phyloP scores from a whole-genome alignment of 2,113 vertebrate genomes.

The Carettochelys insculpta region DNA sequence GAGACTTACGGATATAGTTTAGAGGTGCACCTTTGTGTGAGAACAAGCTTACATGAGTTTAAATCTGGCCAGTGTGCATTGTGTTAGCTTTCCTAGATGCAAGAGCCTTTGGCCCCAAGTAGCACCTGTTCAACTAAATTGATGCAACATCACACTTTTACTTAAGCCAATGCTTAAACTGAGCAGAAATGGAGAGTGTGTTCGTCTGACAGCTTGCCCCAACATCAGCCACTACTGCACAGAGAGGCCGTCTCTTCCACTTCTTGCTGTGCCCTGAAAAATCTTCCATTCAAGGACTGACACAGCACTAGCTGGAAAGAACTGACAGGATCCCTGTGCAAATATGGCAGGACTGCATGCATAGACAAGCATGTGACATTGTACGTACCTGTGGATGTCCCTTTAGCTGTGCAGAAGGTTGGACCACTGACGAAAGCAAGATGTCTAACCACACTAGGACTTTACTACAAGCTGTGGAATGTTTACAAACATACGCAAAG shows the following conservation, averaged over 20 bases:
- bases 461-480: background rate
- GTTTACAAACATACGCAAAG: slow-evolving; percentile 35
- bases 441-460: background rate
- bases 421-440: background rate
- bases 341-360: background rate
- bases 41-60: background rate
- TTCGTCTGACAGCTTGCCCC: background rate
- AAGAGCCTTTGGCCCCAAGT: background rate
- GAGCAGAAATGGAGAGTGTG: fast-evolving
- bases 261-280: background rate
- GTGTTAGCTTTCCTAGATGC: background rate
- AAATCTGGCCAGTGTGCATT: background rate
- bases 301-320: background rate
- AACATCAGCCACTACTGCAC: background rate
- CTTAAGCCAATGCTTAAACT: background rate
- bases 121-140: background rate
- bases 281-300: background rate
- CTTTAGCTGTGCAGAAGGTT: background rate
- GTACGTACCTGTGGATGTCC: background rate
- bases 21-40: background rate
- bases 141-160: background rate
- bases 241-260: background rate
- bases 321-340: background rate
- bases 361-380: background rate
- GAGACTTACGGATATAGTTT: no score